A percentile compares a stretch with the other conserved stretches of the same genome.
These are phyloP conservation scores for Tortricodes alternella DNA, from an alignment of 2,888 invertebrate species.

Conservation along the genomic window DNA sequence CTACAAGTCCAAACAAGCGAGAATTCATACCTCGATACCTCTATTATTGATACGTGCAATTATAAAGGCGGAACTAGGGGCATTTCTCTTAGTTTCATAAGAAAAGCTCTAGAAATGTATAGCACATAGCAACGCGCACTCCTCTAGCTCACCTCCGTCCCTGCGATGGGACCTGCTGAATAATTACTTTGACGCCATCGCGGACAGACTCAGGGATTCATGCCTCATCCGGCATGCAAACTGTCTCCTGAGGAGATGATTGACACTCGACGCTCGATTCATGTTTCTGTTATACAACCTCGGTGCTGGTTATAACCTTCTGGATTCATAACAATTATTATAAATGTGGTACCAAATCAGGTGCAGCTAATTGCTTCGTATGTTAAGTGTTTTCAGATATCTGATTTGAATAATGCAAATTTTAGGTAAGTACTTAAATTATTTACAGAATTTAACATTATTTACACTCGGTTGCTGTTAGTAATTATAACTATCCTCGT, in stretches of 20 bases:
- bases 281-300: background rate
- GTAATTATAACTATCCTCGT: no score
- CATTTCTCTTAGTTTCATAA: background rate
- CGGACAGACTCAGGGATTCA: constrained; percentile 24
- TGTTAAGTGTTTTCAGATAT: no score
- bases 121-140: background rate
- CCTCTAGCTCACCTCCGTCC: constrained; percentile 7
- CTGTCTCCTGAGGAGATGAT: constrained; percentile 28
- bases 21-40: no score
- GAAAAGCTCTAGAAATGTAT: background rate
- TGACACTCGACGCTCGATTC: constrained; percentile 16
- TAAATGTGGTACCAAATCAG: no score
- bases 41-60: no score
- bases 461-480: no score
- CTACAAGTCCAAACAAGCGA: no score
- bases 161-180: constrained; percentile 22
- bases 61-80: background rate
- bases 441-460: no score
- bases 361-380: no score
- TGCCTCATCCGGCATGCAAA: constrained; percentile 28
- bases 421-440: no score
- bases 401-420: no score
- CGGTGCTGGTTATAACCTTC: background rate
- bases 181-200: constrained; percentile 22
- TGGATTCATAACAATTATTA: no score